These are phyloP conservation scores for Macrostomum lignano DNA, from an alignment of 1,140 invertebrate species.

Conservation along the genomic window DNA sequence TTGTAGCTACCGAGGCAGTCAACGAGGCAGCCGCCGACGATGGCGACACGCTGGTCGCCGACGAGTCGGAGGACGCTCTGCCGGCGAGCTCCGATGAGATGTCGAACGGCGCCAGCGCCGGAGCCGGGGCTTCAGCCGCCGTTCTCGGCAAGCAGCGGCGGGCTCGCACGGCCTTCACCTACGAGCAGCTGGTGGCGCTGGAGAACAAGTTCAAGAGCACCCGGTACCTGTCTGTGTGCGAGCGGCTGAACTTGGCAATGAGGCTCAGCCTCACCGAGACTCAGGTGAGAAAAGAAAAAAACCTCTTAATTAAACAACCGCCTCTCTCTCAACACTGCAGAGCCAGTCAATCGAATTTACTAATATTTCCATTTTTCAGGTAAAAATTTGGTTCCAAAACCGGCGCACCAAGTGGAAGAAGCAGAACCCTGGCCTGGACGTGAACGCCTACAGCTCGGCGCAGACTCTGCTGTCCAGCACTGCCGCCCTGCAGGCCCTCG, in stretches of 20 bases:
- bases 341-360: neutral
- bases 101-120: too few relatives aligned
- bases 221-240: neutral
- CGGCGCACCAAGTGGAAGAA: conserved; percentile 7
- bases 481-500: too few relatives aligned
- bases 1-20: too few relatives aligned
- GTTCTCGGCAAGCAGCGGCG: conserved; percentile 29
- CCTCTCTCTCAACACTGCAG: neutral
- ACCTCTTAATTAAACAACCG: neutral
- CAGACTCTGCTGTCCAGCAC: too few relatives aligned
- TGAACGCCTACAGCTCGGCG: too few relatives aligned
- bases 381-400: conserved; percentile 7
- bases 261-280: conserved; percentile 3
- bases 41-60: too few relatives aligned
- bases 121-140: too few relatives aligned
- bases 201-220: neutral
- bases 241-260: neutral
- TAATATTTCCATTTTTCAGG: conserved; percentile 1
- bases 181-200: conserved; percentile 1
- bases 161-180: conserved; percentile 1
- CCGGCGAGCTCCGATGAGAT: too few relatives aligned
- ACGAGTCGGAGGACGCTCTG: too few relatives aligned
- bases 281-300: neutral
- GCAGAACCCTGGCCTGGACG: conserved; percentile 5
- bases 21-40: too few relatives aligned